Evolutionary conservation across 2,888 invertebrate species (phyloP), one percentile per base, ranked within the genome.

Genomic region (Troides oblongomaculatus): DNA sequence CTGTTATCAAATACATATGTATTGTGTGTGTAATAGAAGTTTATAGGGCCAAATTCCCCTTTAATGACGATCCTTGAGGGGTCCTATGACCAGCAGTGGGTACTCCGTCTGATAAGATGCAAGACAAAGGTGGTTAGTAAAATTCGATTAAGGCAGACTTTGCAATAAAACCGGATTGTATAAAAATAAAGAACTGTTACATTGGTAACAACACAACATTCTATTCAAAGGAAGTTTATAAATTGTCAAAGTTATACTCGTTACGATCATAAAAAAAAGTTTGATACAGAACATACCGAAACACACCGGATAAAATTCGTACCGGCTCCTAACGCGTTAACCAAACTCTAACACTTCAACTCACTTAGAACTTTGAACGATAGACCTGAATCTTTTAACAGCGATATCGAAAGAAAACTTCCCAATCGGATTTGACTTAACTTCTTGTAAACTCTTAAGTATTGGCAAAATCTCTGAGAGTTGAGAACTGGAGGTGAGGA

Each of bases 401-500:
- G 79, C 79, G 80, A 82, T 81, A 84, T 82, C 83, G 82, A 81
- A 81, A 80, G 81, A 75, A 84, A 90, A 89, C 85, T 89, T 89
- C 81, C 79, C 86, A 87, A 89, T 89, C 84, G 84, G 86, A 86
- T 87, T 85, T 82, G 82, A 85, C 86, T 84, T 81, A 75, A 79
- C 80, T 83, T 80, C 84, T 87, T 88, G 87, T 87, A 85, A 87
- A 84, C 88, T 86, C 89, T 83, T 75, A 86, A 88, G 84, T 87
- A 84, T 77, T 82, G 85, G 85, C 85, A 87, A 88, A 84, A 66
- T 66, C 39, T 62, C 58, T 57, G 30, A 21, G 66, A 70, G 70
- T 87, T 87, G 84, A 80, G 76, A 84, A 84, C 80, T 21, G 53
- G 59, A 66, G 70, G 63, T 70, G 66, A 66, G 59, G 62, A 59